These are phyloP conservation scores for Sylvia atricapilla DNA, from an alignment of 2,113 vertebrate genomes.

Conservation along the genomic window DNA sequence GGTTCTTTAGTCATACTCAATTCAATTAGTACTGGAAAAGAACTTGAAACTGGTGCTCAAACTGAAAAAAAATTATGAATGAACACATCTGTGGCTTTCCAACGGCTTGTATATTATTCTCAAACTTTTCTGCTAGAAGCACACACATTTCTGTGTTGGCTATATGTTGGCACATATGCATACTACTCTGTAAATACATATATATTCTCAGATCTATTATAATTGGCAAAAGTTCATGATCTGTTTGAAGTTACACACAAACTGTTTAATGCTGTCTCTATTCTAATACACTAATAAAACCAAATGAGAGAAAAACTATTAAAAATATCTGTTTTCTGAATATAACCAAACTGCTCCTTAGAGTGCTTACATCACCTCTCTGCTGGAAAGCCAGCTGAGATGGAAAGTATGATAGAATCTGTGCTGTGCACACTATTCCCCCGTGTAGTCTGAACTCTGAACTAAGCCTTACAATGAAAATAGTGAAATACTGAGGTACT, in stretches of 20 bases:
- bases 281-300: background rate
- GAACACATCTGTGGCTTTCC: background rate
- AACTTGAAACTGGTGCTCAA: background rate
- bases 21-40: background rate
- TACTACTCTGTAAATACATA: background rate
- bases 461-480: background rate
- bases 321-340: background rate
- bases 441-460: background rate
- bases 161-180: background rate
- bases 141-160: background rate
- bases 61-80: background rate
- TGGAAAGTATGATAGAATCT: background rate
- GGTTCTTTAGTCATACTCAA: background rate
- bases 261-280: background rate
- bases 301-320: background rate
- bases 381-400: constrained; percentile 1
- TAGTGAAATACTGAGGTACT: background rate
- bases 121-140: background rate
- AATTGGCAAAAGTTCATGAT: background rate
- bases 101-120: background rate
- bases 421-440: background rate
- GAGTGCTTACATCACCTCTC: constrained; percentile 5
- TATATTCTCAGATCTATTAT: background rate
- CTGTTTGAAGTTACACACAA: background rate
- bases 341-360: constrained; percentile 4